Conservation (phyloP, 2,113 vertebrate species). For the Paratilapia polleni region DNA sequence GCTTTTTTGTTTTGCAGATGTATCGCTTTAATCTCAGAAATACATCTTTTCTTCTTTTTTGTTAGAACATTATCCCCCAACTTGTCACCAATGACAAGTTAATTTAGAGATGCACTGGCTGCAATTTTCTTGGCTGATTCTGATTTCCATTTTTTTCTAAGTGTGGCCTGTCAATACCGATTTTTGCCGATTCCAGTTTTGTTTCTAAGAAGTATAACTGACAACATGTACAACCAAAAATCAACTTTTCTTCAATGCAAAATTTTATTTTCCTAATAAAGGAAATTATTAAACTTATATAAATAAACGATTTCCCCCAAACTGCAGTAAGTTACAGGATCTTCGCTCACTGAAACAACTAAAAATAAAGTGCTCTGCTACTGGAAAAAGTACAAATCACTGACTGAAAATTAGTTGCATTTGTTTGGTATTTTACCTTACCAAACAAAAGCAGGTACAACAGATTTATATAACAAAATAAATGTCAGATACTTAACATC, state of each 20-base stretch:
- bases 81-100: background rate
- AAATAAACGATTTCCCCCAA: background rate
- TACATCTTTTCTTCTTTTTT: background rate
- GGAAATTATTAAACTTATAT: background rate
- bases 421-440: too few relatives aligned
- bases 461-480: too few relatives aligned
- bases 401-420: too few relatives aligned
- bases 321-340: background rate
- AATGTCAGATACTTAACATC: too few relatives aligned
- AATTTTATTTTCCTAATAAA: background rate
- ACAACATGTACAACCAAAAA: background rate
- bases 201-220: background rate
- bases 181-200: too few relatives aligned
- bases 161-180: background rate
- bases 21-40: too few relatives aligned
- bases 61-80: background rate
- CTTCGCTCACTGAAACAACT: background rate
- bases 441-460: too few relatives aligned
- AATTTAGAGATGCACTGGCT: background rate
- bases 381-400: background rate
- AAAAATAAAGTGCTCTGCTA: background rate
- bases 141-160: too few relatives aligned
- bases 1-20: too few relatives aligned
- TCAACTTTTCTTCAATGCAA: background rate
- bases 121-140: background rate